Percentiles rank a stretch among this genome's conserved stretches.
Evolutionary conservation across 2,113 vertebrate species (phyloP).

Genomic region (Dermatemys mawii): DNA sequence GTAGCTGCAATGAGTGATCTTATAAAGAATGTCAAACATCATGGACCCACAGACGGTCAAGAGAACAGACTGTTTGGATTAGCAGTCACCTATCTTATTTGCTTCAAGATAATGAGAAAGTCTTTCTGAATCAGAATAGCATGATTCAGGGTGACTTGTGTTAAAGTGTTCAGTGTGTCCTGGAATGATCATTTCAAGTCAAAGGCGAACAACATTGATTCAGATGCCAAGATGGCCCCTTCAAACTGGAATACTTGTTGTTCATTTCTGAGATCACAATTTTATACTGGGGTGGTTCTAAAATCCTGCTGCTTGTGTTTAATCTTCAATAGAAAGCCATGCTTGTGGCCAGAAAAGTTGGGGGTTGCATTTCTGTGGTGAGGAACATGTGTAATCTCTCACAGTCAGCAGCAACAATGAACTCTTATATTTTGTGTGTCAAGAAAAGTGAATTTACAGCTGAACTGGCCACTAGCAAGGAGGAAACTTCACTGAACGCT

Average conservation of each 20-base stretch:
- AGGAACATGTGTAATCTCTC: too few relatives aligned
- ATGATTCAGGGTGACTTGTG: fast-evolving
- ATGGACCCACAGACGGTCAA: neutral
- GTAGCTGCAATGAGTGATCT: neutral
- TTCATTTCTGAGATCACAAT: neutral
- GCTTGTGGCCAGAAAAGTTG: neutral
- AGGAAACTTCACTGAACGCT: too few relatives aligned
- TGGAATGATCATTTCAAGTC: neutral
- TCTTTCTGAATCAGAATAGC: neutral
- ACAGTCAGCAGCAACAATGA: too few relatives aligned
- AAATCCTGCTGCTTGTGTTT: neutral
- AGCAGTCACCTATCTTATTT: neutral
- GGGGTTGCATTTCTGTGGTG: neutral
- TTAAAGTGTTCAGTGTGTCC: neutral
- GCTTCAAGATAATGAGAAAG: too few relatives aligned
- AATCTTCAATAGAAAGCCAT: neutral
- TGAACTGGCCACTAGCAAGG: too few relatives aligned
- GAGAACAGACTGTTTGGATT: neutral
- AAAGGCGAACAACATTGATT: too few relatives aligned
- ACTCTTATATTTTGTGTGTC: too few relatives aligned
- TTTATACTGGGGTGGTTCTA: neutral
- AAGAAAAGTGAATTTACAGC: too few relatives aligned
- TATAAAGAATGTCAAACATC: neutral
- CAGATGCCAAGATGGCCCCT: neutral
- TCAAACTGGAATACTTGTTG: fast-evolving